Percentiles rank a stretch among this genome's conserved stretches.
Conservation (phyloP, 1,140 invertebrate species). For the Sminthurides bifidus region DNA sequence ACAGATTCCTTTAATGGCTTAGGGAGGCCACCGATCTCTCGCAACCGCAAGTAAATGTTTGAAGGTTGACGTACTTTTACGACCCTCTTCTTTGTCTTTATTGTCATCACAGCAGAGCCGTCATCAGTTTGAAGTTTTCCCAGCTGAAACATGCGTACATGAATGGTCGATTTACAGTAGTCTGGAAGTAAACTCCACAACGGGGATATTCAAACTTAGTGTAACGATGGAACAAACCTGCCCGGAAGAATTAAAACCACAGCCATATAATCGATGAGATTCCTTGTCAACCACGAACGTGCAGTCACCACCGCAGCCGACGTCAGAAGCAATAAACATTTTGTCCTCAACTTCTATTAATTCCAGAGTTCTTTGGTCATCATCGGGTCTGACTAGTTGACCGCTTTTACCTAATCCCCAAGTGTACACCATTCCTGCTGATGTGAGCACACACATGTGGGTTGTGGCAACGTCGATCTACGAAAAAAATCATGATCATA, state of each 20-base stretch:
- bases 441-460: slow-evolving; percentile 26
- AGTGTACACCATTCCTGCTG: slow-evolving; percentile 21
- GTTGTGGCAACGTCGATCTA: slow-evolving; percentile 24
- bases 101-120: slow-evolving; percentile 27
- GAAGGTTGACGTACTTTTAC: slow-evolving; percentile 30
- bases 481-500: neutral
- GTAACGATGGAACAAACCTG: no score
- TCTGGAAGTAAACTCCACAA: neutral
- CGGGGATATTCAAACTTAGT: no score
- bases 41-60: slow-evolving; percentile 26
- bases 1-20: slow-evolving; percentile 12
- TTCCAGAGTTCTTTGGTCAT: slow-evolving; percentile 24
- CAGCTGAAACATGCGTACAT: slow-evolving; percentile 15
- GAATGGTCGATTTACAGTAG: neutral
- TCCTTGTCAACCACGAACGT: slow-evolving; percentile 29
- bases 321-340: slow-evolving; percentile 14
- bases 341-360: slow-evolving; percentile 28
- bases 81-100: slow-evolving; percentile 30
- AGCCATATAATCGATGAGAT: slow-evolving; percentile 21
- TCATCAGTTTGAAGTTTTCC: slow-evolving; percentile 28
- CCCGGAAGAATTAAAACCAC: slow-evolving; percentile 27
- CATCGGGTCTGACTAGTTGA: slow-evolving; percentile 26
- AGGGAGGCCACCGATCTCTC: slow-evolving; percentile 27
- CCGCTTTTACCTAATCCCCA: slow-evolving; percentile 28
- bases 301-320: slow-evolving; percentile 28